phyloP scores from a whole-genome alignment of 2,888 invertebrate species.

The Mimas tiliae region DNA sequence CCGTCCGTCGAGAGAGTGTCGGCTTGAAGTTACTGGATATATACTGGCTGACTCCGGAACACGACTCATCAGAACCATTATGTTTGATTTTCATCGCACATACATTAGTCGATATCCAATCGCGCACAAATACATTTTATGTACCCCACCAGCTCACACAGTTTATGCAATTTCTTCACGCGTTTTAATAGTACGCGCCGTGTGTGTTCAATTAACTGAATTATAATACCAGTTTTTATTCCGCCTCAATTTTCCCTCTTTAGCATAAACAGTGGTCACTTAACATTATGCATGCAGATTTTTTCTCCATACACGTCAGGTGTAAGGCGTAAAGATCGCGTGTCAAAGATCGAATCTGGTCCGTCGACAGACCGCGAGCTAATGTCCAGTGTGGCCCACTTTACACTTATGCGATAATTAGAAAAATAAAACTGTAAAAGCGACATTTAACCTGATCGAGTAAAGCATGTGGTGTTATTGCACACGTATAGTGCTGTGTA shows the following conservation, averaged over 20 bases:
- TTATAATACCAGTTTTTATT: not conserved
- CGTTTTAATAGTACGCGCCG: not conserved
- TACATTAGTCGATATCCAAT: too few species aligned
- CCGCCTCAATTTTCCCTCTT: constrained; percentile 1
- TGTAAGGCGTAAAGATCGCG: constrained; percentile 46
- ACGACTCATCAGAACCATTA: too few species aligned
- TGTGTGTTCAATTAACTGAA: not conserved
- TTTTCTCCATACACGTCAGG: constrained; percentile 35
- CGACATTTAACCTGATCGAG: constrained; percentile 29
- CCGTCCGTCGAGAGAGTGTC: too few species aligned
- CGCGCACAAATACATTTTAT: too few species aligned
- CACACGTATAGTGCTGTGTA: too few species aligned
- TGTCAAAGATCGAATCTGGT: constrained; percentile 50
- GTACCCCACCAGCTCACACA: too few species aligned
- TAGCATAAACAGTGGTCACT: constrained; percentile 11
- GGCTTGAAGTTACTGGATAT: too few species aligned
- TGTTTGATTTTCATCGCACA: too few species aligned
- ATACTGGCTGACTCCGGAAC: too few species aligned
- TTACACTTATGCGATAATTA: constrained; percentile 32
- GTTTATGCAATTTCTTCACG: not conserved
- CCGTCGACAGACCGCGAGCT: constrained; percentile 41
- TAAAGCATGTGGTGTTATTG: not conserved
- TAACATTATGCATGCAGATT: constrained; percentile 25
- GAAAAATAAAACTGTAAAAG: constrained; percentile 24
- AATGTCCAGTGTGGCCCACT: constrained; percentile 34